Conservation (phyloP, 2,797 vertebrate species). For the Brachymystax lenok region DNA sequence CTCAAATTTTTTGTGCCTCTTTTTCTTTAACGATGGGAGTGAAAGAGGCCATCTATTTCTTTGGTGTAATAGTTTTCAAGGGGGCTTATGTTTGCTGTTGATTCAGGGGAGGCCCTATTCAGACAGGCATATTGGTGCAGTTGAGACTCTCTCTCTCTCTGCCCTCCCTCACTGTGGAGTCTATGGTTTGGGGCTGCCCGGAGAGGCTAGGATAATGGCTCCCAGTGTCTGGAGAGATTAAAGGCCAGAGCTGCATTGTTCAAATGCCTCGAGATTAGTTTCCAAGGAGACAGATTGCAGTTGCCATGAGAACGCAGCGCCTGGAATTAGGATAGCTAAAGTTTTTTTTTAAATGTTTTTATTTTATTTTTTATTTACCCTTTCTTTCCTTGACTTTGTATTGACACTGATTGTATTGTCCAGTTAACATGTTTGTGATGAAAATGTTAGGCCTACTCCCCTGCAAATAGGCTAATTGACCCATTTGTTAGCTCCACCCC, state of each 20-base stretch:
- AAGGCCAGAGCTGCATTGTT: slow-evolving; percentile 94
- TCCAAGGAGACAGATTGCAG: slow-evolving; percentile 93
- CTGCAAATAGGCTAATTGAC: background rate
- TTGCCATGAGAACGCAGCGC: slow-evolving; percentile 93
- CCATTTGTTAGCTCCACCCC: too few species aligned
- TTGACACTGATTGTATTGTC: slow-evolving; percentile 1
- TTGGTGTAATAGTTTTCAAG: slow-evolving; percentile 65
- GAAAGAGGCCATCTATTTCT: slow-evolving; percentile 70
- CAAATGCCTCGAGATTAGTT: slow-evolving; percentile 99
- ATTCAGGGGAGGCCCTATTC: slow-evolving; percentile 67
- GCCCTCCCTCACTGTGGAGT: slow-evolving; percentile 16
- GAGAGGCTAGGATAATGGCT: slow-evolving; percentile 80
- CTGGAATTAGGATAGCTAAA: slow-evolving; percentile 78
- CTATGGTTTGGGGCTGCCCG: slow-evolving; percentile 62
- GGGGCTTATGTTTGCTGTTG: slow-evolving; percentile 66
- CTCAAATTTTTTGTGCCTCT: slow-evolving; percentile 42
- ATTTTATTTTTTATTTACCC: slow-evolving; percentile 30
- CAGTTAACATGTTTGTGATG: background rate
- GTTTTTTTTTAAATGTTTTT: too few species aligned
- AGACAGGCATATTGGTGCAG: slow-evolving; percentile 68
- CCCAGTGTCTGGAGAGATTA: slow-evolving; percentile 91
- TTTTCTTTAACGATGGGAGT: slow-evolving; percentile 57
- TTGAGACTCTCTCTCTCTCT: slow-evolving; percentile 48
- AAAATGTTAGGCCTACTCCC: background rate
- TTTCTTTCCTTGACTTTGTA: slow-evolving; percentile 3